phyloP scores from a whole-genome alignment of 1,140 invertebrate genomes.

The Anastatus disparis region DNA sequence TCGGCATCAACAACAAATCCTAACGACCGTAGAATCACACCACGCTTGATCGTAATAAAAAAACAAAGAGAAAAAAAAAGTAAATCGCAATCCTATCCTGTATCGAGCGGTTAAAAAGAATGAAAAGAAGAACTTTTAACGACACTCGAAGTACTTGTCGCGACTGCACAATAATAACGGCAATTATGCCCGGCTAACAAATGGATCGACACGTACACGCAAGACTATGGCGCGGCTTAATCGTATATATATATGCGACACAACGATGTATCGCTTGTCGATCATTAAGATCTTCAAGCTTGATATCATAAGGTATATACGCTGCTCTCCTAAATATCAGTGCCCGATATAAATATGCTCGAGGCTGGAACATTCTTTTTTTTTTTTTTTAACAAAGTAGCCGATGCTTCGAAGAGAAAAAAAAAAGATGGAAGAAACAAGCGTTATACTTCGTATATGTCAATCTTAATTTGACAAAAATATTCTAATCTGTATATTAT shows the following conservation, averaged over 20 bases:
- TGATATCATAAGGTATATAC: slow-evolving; percentile 18
- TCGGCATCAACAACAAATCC: too few species aligned
- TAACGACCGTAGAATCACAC: too few species aligned
- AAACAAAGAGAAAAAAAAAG: too few species aligned
- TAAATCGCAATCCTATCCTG: slow-evolving; percentile 11
- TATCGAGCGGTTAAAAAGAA: slow-evolving; percentile 19
- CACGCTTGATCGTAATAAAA: too few species aligned
- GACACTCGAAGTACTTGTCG: slow-evolving; percentile 8
- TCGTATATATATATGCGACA: neutral
- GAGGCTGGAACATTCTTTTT: neutral
- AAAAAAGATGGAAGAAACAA: too few species aligned
- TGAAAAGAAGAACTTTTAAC: neutral
- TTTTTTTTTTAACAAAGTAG: too few species aligned
- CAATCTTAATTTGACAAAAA: slow-evolving; percentile 10
- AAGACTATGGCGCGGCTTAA: too few species aligned
- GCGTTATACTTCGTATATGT: too few species aligned
- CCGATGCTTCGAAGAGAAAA: too few species aligned
- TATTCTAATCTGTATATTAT: slow-evolving; percentile 6
- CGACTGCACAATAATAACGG: slow-evolving; percentile 34
- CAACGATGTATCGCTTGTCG: slow-evolving; percentile 33
- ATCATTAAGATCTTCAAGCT: slow-evolving; percentile 29
- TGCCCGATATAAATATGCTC: neutral
- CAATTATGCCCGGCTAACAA: slow-evolving; percentile 22
- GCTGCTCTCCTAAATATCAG: too few species aligned
- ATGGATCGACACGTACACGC: neutral